Conservation (phyloP, 2,113 vertebrate genomes). For the Globicephala melas region DNA sequence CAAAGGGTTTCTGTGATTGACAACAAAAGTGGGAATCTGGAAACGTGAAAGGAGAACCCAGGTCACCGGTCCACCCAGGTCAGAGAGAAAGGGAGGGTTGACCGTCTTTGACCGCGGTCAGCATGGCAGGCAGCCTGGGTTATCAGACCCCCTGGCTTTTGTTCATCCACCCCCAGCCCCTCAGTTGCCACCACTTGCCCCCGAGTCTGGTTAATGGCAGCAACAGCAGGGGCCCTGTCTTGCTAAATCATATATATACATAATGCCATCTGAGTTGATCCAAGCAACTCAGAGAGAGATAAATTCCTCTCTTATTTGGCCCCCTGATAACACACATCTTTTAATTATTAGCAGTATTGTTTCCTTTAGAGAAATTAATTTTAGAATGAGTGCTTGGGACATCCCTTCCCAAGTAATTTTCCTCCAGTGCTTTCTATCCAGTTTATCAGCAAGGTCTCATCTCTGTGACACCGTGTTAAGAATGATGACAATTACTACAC, state of each 20-base stretch:
- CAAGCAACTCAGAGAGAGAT: not conserved
- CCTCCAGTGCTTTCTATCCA: not conserved
- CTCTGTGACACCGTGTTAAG: not conserved
- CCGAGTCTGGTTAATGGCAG: not conserved
- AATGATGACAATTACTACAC: not conserved
- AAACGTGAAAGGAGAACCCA: rapidly evolving
- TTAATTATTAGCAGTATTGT: not conserved
- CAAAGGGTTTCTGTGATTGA: not conserved
- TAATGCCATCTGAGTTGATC: not conserved
- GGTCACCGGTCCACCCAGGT: too few relatives aligned
- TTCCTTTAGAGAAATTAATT: constrained; percentile 3
- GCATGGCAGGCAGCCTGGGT: not conserved
- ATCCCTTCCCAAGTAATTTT: not conserved
- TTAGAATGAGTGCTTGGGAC: not conserved
- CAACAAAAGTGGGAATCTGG: not conserved
- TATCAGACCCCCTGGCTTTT: not conserved
- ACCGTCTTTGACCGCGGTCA: rapidly evolving
- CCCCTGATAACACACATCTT: not conserved
- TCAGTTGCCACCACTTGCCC: not conserved
- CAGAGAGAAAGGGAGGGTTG: not conserved
- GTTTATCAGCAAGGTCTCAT: rapidly evolving
- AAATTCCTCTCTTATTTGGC: not conserved
- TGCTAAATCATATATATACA: not conserved
- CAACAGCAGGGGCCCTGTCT: not conserved
- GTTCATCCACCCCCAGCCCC: too few relatives aligned